These are phyloP conservation scores for Phoenoteleia sp. DNA, from an alignment of 2,888 invertebrate species.

Conservation along the genomic window DNA sequence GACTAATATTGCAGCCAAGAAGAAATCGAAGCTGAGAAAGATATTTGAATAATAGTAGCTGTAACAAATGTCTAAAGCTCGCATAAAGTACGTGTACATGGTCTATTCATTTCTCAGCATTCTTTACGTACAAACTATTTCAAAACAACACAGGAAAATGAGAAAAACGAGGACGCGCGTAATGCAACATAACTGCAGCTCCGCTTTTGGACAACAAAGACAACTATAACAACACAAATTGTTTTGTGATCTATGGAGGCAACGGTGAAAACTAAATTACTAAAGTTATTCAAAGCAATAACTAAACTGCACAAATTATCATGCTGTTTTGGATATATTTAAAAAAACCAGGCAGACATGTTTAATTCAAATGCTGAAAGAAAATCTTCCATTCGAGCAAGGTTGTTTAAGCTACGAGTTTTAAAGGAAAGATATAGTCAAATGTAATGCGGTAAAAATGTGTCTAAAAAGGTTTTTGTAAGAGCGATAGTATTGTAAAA, in stretches of 20 bases:
- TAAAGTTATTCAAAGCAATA: not conserved
- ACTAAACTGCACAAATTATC: slow-evolving; percentile 1
- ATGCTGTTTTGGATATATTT: too few species aligned
- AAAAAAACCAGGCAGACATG: too few species aligned
- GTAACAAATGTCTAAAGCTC: slow-evolving; percentile 44
- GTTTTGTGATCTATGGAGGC: slow-evolving; percentile 31
- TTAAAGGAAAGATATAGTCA: too few species aligned
- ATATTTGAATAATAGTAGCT: slow-evolving; percentile 28
- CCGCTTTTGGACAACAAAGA: not conserved
- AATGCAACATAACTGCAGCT: not conserved
- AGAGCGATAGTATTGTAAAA: not conserved
- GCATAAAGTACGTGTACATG: slow-evolving; percentile 26
- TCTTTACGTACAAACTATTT: slow-evolving; percentile 48
- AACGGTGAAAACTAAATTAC: slow-evolving; percentile 3
- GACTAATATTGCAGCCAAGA: slow-evolving; percentile 19
- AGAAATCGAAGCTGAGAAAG: slow-evolving; percentile 54
- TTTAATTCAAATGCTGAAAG: too few species aligned
- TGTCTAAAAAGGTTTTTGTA: not conserved
- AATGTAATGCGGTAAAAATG: not conserved
- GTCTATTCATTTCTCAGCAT: slow-evolving; percentile 46
- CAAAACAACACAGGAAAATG: slow-evolving; percentile 45
- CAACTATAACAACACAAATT: slow-evolving; percentile 4
- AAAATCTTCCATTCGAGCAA: too few species aligned
- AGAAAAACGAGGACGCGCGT: slow-evolving; percentile 39
- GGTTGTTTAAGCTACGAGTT: too few species aligned